Percentiles rank a stretch among this genome's conserved stretches.
Conservation (phyloP, 1,140 invertebrate species). For the Drosophila grimshawi region DNA sequence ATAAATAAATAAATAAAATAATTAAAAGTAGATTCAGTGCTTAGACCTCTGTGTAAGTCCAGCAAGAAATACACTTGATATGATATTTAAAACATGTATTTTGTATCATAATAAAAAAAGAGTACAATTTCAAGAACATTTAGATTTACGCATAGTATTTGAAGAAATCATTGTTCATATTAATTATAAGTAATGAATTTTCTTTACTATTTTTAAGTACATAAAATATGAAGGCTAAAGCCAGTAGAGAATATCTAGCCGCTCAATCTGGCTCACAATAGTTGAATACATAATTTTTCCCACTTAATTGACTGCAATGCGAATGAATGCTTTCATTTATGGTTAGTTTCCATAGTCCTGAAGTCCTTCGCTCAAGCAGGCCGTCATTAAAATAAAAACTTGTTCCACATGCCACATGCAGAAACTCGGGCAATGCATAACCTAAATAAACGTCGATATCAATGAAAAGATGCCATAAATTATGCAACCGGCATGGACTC, state of each 20-base stretch:
- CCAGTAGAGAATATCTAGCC: not conserved
- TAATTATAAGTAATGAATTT: no score
- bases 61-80: no score
- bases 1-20: no score
- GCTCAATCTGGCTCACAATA: not conserved
- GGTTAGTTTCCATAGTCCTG: not conserved
- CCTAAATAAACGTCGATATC: slow-evolving; percentile 75
- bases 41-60: no score
- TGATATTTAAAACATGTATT: no score
- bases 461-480: slow-evolving; percentile 77
- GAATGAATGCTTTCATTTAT: slow-evolving; percentile 13
- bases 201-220: no score
- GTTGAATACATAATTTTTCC: not conserved
- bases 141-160: no score
- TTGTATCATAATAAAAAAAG: no score
- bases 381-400: slow-evolving; percentile 52
- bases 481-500: slow-evolving; percentile 75
- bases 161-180: no score
- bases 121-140: no score
- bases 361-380: slow-evolving; percentile 19
- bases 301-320: not conserved
- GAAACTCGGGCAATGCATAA: slow-evolving; percentile 58
- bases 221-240: no score
- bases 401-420: slow-evolving; percentile 45
- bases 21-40: no score